Conservation (phyloP, 2,113 vertebrate genomes). For the Archilochus colubris region DNA sequence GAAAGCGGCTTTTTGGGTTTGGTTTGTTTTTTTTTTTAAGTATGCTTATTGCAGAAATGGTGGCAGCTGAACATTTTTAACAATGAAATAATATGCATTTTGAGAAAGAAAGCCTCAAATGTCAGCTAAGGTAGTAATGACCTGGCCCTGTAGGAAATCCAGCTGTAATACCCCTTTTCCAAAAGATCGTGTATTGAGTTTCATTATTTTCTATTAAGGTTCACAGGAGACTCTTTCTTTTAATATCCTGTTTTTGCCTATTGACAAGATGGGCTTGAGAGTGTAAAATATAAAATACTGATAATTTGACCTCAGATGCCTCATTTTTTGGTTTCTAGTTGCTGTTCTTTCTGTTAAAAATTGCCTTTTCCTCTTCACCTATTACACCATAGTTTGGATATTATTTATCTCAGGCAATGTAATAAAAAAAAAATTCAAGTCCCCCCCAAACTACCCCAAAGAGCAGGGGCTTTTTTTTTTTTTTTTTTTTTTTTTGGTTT, state of each 20-base stretch:
- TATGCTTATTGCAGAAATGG: neutral
- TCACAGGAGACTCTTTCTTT: neutral
- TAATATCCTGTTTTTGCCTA: constrained; percentile 27
- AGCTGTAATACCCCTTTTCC: neutral
- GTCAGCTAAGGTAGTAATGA: neutral
- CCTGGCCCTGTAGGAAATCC: neutral
- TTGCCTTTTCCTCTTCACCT: neutral
- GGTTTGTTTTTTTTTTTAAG: neutral
- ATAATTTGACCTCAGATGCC: neutral
- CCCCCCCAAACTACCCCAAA: neutral
- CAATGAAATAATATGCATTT: neutral
- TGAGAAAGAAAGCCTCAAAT: neutral
- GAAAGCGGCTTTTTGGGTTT: neutral
- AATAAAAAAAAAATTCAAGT: neutral
- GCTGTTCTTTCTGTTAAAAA: neutral
- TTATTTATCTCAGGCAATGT: neutral
- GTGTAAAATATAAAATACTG: neutral
- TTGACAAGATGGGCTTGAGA: neutral
- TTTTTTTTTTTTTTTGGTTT: neutral
- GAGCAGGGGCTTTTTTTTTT: neutral
- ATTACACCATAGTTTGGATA: neutral
- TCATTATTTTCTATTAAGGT: constrained; percentile 20
- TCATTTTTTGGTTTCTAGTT: neutral
- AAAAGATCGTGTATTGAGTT: neutral
- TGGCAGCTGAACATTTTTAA: neutral